Evolutionary conservation across 1,140 invertebrate species (phyloP).

Genomic region (Steinernema khuongi): DNA sequence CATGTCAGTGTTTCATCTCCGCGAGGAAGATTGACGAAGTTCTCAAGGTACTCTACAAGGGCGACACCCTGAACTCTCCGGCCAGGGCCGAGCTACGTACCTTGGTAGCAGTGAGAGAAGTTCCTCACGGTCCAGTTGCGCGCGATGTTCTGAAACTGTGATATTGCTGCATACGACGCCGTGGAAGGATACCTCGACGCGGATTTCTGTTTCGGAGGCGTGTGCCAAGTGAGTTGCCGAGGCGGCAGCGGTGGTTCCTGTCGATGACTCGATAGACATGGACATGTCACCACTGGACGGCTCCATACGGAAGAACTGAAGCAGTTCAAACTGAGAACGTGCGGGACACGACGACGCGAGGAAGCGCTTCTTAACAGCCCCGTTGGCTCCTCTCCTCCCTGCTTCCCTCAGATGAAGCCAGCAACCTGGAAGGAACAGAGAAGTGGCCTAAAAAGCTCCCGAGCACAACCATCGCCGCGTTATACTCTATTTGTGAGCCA

Average conservation of each 20-base stretch:
- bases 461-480: too few species aligned
- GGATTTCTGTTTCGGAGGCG: background rate
- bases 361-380: too few species aligned
- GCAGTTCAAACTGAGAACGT: too few species aligned
- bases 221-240: background rate
- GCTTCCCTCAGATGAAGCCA: too few species aligned
- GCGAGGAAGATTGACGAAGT: slow-evolving; percentile 51
- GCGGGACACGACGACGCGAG: too few species aligned
- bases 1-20: slow-evolving; percentile 55
- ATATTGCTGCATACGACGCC: background rate
- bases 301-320: too few species aligned
- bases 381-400: too few species aligned
- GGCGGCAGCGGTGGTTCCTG: background rate
- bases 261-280: background rate
- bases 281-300: background rate
- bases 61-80: slow-evolving; percentile 36
- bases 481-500: too few species aligned
- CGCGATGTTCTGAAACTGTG: slow-evolving; percentile 43
- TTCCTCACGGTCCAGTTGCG: slow-evolving; percentile 58
- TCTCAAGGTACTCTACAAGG: slow-evolving; percentile 56
- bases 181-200: background rate
- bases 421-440: too few species aligned
- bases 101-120: slow-evolving; percentile 43
- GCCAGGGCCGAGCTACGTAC: background rate
- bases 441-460: too few species aligned